Evolutionary conservation across 2,888 invertebrate genomes (phyloP).

Genomic region (Drosophila sordidula): DNA sequence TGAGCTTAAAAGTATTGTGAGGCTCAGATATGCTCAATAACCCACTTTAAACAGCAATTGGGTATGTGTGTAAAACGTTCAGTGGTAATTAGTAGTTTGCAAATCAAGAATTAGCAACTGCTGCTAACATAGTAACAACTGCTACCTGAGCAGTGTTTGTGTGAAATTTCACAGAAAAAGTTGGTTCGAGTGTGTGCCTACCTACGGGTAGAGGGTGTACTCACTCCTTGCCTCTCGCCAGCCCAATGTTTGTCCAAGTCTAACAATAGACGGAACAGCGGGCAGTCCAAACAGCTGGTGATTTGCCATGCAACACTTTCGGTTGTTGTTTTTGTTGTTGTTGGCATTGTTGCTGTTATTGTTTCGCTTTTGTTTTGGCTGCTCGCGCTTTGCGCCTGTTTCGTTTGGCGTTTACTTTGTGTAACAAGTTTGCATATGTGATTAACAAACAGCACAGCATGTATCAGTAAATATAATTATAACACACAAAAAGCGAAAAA

Average conservation of each 20-base stretch:
- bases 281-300: slow-evolving; percentile 64
- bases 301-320: slow-evolving; percentile 63
- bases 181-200: slow-evolving; percentile 8
- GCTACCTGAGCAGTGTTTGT: slow-evolving; percentile 18
- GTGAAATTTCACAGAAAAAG: slow-evolving; percentile 14
- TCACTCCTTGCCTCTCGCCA: slow-evolving; percentile 10
- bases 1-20: too few species aligned
- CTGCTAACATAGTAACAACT: slow-evolving; percentile 4
- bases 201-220: slow-evolving; percentile 13
- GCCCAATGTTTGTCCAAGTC: slow-evolving; percentile 54
- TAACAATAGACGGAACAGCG: slow-evolving; percentile 57
- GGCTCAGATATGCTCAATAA: too few species aligned
- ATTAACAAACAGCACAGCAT: slow-evolving; percentile 66
- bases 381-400: slow-evolving; percentile 50
- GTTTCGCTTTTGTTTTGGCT: slow-evolving; percentile 54
- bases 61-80: not conserved
- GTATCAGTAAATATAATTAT: slow-evolving; percentile 79
- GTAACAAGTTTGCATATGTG: slow-evolving; percentile 78
- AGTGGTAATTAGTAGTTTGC: not conserved
- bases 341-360: slow-evolving; percentile 24
- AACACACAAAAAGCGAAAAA: slow-evolving; percentile 30
- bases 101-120: slow-evolving; percentile 11
- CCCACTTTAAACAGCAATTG: not conserved
- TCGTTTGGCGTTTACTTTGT: slow-evolving; percentile 61
- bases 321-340: slow-evolving; percentile 37